Percentiles rank a stretch among this genome's conserved stretches.
Evolutionary conservation across 1,140 invertebrate genomes (phyloP).

Genomic region (Ceratoteleas bidentatus): DNA sequence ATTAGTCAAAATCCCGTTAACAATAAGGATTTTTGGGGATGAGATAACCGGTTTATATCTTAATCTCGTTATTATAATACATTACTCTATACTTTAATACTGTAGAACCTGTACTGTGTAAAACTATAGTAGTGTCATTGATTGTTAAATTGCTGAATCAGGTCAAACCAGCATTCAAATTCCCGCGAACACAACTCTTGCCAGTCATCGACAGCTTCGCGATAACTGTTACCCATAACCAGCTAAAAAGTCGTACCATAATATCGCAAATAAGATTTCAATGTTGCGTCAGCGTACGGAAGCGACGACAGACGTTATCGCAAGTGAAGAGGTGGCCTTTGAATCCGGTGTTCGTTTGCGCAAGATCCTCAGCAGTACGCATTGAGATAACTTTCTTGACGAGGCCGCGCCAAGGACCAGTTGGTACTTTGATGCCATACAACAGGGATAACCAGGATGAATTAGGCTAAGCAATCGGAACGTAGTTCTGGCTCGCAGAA

Average conservation of each 20-base stretch:
- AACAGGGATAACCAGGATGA: conserved; percentile 71
- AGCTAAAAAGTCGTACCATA: conserved; percentile 36
- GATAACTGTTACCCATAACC: too few species aligned
- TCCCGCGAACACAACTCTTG: too few species aligned
- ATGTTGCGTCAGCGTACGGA: conserved; percentile 56
- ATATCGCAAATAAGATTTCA: conserved; percentile 55
- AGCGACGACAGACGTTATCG: conserved; percentile 63
- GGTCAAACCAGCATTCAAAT: too few species aligned
- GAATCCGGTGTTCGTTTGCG: conserved; percentile 66
- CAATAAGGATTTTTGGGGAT: too few species aligned
- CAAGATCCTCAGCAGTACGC: conserved; percentile 58
- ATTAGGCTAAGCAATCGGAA: conserved; percentile 80
- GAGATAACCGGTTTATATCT: too few species aligned
- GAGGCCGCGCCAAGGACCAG: conserved; percentile 65
- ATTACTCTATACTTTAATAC: too few species aligned
- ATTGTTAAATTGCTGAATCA: too few species aligned
- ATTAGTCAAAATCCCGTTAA: too few species aligned
- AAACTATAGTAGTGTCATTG: too few species aligned
- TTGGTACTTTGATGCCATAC: conserved; percentile 75
- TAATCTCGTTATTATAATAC: too few species aligned
- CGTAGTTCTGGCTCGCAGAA: conserved; percentile 70
- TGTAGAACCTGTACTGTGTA: too few species aligned
- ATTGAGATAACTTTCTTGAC: conserved; percentile 72
- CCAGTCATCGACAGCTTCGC: too few species aligned
- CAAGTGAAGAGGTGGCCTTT: conserved; percentile 67